A percentile compares a stretch with the other conserved stretches of the same genome.
Evolutionary conservation across 2,797 vertebrate genomes (phyloP).

Genomic region (Acrossocheilus wenchowensis): DNA sequence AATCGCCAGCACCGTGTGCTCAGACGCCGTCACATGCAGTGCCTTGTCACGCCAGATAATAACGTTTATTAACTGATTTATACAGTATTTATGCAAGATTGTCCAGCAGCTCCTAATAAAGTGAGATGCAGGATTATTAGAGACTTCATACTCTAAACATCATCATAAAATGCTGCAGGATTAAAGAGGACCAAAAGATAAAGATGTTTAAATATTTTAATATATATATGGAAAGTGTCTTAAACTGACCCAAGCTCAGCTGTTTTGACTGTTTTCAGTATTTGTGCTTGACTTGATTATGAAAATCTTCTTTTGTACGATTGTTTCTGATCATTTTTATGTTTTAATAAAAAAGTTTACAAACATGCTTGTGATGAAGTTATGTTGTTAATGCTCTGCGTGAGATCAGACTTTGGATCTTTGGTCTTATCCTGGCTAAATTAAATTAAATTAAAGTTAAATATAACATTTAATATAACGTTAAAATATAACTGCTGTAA

Average conservation of each 20-base stretch:
- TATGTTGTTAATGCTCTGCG: neutral
- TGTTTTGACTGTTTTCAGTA: neutral
- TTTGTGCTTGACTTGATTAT: neutral
- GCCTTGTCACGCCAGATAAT: neutral
- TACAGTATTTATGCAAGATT: neutral
- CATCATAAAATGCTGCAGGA: neutral
- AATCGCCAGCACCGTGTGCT: neutral
- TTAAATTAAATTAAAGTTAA: neutral
- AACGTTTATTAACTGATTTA: neutral
- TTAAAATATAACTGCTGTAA: neutral
- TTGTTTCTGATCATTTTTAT: neutral
- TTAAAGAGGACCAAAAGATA: constrained; percentile 6
- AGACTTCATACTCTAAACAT: neutral
- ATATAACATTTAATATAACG: neutral
- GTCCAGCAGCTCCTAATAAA: neutral
- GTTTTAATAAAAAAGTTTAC: neutral
- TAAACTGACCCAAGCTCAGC: neutral
- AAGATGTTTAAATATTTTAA: neutral
- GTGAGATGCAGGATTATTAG: neutral
- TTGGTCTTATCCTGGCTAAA: neutral
- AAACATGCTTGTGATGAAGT: neutral
- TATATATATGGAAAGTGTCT: neutral
- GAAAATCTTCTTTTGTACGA: neutral
- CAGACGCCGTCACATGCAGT: neutral
- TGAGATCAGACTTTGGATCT: neutral